Evolutionary conservation across 2,888 invertebrate genomes (phyloP).

Genomic region (Perdita meconis): DNA sequence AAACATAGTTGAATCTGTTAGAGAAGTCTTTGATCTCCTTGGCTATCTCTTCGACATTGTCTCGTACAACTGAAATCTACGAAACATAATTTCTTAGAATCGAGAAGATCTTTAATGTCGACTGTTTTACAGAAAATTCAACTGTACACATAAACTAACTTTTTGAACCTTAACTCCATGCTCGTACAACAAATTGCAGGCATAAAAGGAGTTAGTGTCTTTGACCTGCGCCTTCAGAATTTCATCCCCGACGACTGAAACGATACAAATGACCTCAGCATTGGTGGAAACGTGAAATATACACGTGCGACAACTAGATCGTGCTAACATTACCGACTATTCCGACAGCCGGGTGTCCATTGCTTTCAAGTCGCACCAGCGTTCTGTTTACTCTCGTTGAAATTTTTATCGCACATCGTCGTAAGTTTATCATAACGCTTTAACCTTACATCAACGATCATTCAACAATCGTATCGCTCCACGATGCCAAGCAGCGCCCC

Average conservation of each 20-base stretch:
- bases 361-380: slow-evolving; percentile 10
- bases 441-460: slow-evolving; percentile 11
- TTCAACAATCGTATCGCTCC: neutral
- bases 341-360: slow-evolving; percentile 68
- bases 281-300: neutral
- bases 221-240: slow-evolving; percentile 89
- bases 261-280: neutral
- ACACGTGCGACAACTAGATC: neutral
- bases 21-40: slow-evolving; percentile 88
- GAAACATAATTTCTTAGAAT: neutral
- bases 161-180: slow-evolving; percentile 88
- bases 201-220: slow-evolving; percentile 89
- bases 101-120: neutral
- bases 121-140: neutral
- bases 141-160: slow-evolving; percentile 76
- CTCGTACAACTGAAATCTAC: slow-evolving; percentile 88
- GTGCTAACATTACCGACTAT: slow-evolving; percentile 75
- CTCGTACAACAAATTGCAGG: slow-evolving; percentile 87
- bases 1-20: slow-evolving; percentile 87
- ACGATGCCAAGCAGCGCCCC: slow-evolving; percentile 15
- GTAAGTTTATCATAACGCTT: slow-evolving; percentile 35
- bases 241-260: slow-evolving; percentile 89
- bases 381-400: slow-evolving; percentile 4
- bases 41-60: slow-evolving; percentile 87
- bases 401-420: neutral